A percentile compares a stretch with the other conserved stretches of the same genome.
phyloP scores from a whole-genome alignment of 2,113 vertebrate genomes.

The Stegostoma tigrinum region DNA sequence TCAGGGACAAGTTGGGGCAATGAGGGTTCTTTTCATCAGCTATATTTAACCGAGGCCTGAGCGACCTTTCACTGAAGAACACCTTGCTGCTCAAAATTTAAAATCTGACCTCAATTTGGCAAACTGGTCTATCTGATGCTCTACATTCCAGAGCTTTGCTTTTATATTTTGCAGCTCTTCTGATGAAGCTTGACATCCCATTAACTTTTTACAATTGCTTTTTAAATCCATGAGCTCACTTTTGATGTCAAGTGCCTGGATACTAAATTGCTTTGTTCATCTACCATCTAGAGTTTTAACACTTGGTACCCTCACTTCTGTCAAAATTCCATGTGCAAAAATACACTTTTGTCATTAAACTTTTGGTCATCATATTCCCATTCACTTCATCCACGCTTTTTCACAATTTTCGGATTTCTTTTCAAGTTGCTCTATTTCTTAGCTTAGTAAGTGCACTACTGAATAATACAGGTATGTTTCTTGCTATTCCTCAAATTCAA shows the following conservation, averaged over 20 bases:
- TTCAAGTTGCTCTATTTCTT: not conserved
- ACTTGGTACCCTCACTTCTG: not conserved
- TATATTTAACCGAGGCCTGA: not conserved
- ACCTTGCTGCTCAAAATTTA: not conserved
- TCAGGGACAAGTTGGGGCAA: too few species aligned
- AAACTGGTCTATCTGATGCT: not conserved
- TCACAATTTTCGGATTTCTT: not conserved
- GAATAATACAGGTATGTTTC: not conserved
- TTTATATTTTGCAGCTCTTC: not conserved
- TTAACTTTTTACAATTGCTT: slow-evolving; percentile 9
- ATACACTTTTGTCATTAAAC: not conserved
- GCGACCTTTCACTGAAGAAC: not conserved
- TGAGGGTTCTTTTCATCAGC: not conserved
- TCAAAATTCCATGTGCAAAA: not conserved
- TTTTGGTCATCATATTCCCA: not conserved
- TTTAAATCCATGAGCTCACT: not conserved
- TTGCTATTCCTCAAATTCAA: not conserved
- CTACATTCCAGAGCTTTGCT: not conserved
- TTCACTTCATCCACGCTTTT: not conserved
- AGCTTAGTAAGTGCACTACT: not conserved
- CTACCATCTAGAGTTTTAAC: not conserved
- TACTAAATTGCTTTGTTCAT: not conserved
- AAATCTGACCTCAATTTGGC: not conserved
- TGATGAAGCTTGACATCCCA: not conserved
- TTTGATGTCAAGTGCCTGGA: not conserved